phyloP scores from a whole-genome alignment of 1,140 invertebrate genomes.

The Rhynchophorus ferrugineus region DNA sequence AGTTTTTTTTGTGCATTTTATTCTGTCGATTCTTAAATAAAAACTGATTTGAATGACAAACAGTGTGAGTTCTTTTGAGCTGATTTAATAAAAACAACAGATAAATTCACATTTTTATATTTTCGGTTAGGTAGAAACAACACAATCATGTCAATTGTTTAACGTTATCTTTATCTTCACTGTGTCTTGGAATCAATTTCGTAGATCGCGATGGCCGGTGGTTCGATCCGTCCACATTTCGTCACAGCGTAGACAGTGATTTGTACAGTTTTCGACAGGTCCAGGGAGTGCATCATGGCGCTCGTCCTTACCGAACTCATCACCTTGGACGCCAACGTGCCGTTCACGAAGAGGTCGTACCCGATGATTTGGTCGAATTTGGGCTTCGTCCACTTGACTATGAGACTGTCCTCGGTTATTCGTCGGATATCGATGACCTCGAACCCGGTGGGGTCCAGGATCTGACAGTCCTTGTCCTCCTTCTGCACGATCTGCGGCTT shows the following conservation, averaged over 20 bases:
- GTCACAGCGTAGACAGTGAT: slow-evolving; percentile 28
- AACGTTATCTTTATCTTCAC: slow-evolving; percentile 1
- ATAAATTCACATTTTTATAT: too few relatives aligned
- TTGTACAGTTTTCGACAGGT: slow-evolving; percentile 21
- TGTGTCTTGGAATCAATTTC: slow-evolving; percentile 14
- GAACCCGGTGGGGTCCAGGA: slow-evolving; percentile 15
- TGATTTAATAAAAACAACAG: background rate
- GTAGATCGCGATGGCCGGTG: slow-evolving; percentile 29
- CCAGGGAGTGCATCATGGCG: slow-evolving; percentile 28
- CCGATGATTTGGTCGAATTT: slow-evolving; percentile 18
- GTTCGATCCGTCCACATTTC: slow-evolving; percentile 25
- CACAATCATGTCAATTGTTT: slow-evolving; percentile 19
- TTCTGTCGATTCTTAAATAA: too few relatives aligned
- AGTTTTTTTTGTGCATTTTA: too few relatives aligned
- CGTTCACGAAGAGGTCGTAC: slow-evolving; percentile 29
- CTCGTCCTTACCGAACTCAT: slow-evolving; percentile 27
- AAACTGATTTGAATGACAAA: too few relatives aligned
- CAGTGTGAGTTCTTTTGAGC: too few relatives aligned
- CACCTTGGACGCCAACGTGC: slow-evolving; percentile 25
- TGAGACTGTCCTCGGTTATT: slow-evolving; percentile 29
- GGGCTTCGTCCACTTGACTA: slow-evolving; percentile 28
- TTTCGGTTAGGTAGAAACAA: background rate
- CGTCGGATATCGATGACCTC: slow-evolving; percentile 22
- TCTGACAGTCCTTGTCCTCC: slow-evolving; percentile 14
- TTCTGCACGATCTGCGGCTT: slow-evolving; percentile 10